phyloP scores from a whole-genome alignment of 1,140 invertebrate species.

The Eumeta japonica region DNA sequence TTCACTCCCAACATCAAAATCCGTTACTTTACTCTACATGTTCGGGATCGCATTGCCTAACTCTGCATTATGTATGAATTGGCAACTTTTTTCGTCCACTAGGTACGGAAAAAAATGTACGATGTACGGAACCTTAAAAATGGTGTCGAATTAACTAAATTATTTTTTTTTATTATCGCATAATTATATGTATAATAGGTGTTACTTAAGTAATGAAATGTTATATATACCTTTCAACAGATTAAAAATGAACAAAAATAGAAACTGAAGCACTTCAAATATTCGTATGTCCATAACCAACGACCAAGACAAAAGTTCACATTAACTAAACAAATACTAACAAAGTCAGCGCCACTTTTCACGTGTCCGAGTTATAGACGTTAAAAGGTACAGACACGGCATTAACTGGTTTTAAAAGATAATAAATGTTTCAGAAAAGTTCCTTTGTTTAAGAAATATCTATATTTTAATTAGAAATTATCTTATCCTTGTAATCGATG shows the following conservation, averaged over 20 bases:
- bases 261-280: neutral
- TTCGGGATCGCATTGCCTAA: too few relatives aligned
- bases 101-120: too few relatives aligned
- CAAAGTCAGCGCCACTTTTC: constrained; percentile 21
- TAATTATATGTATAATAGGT: neutral
- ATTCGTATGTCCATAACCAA: too few relatives aligned
- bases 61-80: too few relatives aligned
- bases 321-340: constrained; percentile 30
- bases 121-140: neutral
- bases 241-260: too few relatives aligned
- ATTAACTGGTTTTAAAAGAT: neutral
- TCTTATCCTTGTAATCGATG: too few relatives aligned
- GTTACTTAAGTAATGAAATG: neutral
- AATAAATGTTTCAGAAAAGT: neutral
- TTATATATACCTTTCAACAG: neutral
- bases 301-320: constrained; percentile 25
- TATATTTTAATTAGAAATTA: neutral
- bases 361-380: constrained; percentile 17
- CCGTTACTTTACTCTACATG: too few relatives aligned
- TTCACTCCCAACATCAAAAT: too few relatives aligned
- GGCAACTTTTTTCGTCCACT: too few relatives aligned
- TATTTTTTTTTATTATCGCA: neutral
- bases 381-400: constrained; percentile 3
- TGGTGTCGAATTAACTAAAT: neutral
- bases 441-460: neutral